Conservation (phyloP, 2,888 invertebrate species). For the Eupsilia transversa region DNA sequence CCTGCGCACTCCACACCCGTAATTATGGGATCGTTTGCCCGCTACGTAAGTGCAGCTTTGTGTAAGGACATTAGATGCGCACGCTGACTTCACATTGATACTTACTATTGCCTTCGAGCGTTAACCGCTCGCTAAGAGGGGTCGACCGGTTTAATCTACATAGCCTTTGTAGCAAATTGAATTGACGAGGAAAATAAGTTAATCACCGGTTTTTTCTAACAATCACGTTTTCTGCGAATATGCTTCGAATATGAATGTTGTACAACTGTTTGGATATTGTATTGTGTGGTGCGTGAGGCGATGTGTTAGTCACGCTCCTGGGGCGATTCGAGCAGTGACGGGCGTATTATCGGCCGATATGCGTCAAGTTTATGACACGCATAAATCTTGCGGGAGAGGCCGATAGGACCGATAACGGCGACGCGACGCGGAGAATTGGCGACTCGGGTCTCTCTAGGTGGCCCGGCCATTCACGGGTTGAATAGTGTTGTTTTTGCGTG, state of each 20-base stretch:
- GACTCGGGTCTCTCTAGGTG: slow-evolving; percentile 65
- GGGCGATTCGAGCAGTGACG: slow-evolving; percentile 61
- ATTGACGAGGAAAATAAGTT: slow-evolving; percentile 53
- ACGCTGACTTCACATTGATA: slow-evolving; percentile 65
- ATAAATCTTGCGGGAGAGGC: slow-evolving; percentile 74
- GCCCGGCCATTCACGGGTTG: slow-evolving; percentile 63
- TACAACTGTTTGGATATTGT: slow-evolving; percentile 39
- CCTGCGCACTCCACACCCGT: slow-evolving; percentile 74
- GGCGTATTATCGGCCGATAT: slow-evolving; percentile 72
- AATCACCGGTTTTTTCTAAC: slow-evolving; percentile 45
- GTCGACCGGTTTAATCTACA: slow-evolving; percentile 66
- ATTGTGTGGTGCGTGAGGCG: slow-evolving; percentile 48
- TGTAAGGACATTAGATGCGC: slow-evolving; percentile 73
- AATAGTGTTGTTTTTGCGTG: slow-evolving; percentile 40
- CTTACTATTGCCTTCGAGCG: slow-evolving; percentile 68
- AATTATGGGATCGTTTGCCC: slow-evolving; percentile 77
- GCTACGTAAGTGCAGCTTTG: slow-evolving; percentile 75
- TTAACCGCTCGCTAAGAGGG: slow-evolving; percentile 71
- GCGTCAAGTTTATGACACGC: slow-evolving; percentile 77
- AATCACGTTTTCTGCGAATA: slow-evolving; percentile 47
- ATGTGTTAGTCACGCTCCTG: slow-evolving; percentile 68
- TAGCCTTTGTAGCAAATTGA: slow-evolving; percentile 62
- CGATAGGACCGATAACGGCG: slow-evolving; percentile 69
- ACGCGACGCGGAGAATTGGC: slow-evolving; percentile 61
- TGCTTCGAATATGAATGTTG: slow-evolving; percentile 19